A percentile compares a stretch with the other conserved stretches of the same genome.
Evolutionary conservation across 1,140 invertebrate genomes (phyloP).

Genomic region (Bombus fervidus): DNA sequence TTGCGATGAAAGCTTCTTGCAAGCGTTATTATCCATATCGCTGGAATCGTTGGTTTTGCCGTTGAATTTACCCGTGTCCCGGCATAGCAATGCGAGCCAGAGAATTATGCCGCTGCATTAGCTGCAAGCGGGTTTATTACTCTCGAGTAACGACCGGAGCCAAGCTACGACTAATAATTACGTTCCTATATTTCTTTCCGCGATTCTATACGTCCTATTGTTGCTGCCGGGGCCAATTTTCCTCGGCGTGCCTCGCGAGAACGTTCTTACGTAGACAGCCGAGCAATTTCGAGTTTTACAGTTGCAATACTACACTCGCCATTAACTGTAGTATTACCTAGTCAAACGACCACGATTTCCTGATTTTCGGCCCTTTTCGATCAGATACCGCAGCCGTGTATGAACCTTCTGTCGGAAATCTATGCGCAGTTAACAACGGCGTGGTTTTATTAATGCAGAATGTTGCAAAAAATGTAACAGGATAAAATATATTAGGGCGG

Average conservation of each 20-base stretch:
- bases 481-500: no score
- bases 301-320: no score
- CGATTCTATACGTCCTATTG: slow-evolving; percentile 44
- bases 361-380: no score
- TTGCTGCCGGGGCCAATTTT: slow-evolving; percentile 13
- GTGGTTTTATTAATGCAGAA: no score
- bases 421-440: no score
- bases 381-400: no score
- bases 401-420: no score
- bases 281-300: no score
- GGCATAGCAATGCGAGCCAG: slow-evolving; percentile 16
- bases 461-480: no score
- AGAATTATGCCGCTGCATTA: slow-evolving; percentile 37
- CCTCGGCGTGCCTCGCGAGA: not conserved
- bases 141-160: slow-evolving; percentile 38
- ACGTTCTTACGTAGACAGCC: not conserved
- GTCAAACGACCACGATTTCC: no score
- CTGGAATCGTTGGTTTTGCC: slow-evolving; percentile 35
- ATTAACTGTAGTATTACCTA: no score
- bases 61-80: slow-evolving; percentile 12
- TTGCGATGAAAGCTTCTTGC: slow-evolving; percentile 8
- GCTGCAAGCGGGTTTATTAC: slow-evolving; percentile 48
- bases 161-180: slow-evolving; percentile 47
- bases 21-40: slow-evolving; percentile 48
- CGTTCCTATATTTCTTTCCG: slow-evolving; percentile 46